Conservation (phyloP, 1,140 invertebrate species). For the Bombus haemorrhoidalis region DNA sequence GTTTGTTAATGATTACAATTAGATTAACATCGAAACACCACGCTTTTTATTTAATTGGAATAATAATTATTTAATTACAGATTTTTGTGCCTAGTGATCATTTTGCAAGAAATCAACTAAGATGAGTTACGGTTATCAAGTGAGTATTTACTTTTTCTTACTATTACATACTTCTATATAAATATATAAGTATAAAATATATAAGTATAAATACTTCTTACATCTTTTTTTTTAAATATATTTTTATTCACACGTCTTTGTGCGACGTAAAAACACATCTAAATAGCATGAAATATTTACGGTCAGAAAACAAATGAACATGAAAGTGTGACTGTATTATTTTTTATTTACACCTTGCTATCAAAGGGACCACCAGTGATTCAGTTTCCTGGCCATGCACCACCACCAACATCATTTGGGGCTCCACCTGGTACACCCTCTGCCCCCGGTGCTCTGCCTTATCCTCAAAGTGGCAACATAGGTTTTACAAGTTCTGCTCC, state of each 20-base stretch:
- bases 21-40: not conserved
- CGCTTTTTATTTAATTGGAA: not conserved
- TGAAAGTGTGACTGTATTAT: constrained; percentile 6
- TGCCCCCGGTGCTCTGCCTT: constrained; percentile 70
- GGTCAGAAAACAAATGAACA: not conserved
- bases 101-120: not conserved
- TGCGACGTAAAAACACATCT: not conserved
- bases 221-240: not conserved
- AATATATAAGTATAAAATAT: too few relatives aligned
- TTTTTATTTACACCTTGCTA: constrained; percentile 52
- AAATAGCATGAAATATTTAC: not conserved
- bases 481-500: constrained; percentile 68
- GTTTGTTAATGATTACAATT: not conserved
- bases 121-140: constrained; percentile 74
- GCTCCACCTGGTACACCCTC: constrained; percentile 77
- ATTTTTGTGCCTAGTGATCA: not conserved
- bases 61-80: constrained; percentile 25
- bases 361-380: constrained; percentile 76
- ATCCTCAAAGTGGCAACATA: constrained; percentile 48
- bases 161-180: too few relatives aligned
- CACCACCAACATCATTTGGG: constrained; percentile 77
- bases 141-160: constrained; percentile 50
- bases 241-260: not conserved
- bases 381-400: constrained; percentile 73
- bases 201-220: not conserved